Evolutionary conservation across 1,140 invertebrate species (phyloP).

Genomic region (Hesperophylax magnus): DNA sequence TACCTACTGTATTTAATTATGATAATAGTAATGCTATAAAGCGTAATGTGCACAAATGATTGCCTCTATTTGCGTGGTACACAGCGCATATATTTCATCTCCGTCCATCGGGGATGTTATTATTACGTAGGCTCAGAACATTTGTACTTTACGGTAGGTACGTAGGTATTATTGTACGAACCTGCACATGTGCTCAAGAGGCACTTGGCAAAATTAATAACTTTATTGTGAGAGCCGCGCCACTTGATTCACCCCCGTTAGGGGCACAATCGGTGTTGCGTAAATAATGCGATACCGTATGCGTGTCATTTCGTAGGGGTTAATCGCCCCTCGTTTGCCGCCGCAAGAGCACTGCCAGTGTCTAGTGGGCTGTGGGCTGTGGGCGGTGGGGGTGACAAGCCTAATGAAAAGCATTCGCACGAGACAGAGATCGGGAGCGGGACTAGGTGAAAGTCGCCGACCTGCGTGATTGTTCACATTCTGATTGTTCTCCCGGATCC

Average conservation of each 20-base stretch:
- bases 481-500: too few species aligned
- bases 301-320: conserved; percentile 55
- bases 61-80: background rate
- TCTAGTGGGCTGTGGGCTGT: background rate
- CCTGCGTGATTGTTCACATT: background rate
- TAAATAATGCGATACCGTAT: conserved; percentile 56
- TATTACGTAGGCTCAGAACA: background rate
- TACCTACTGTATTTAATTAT: too few species aligned
- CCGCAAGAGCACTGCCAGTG: background rate
- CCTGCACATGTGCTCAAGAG: conserved; percentile 1
- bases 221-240: conserved; percentile 39
- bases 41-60: background rate
- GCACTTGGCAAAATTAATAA: conserved; percentile 39
- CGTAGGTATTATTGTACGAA: too few species aligned
- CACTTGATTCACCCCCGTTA: conserved; percentile 48
- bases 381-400: conserved; percentile 37
- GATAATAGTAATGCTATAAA: too few species aligned
- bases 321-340: conserved; percentile 54
- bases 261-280: conserved; percentile 54
- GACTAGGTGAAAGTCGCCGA: conserved; percentile 18
- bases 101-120: background rate
- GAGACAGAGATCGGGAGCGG: background rate
- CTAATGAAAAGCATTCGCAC: conserved; percentile 61
- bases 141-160: too few species aligned
- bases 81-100: background rate